Evolutionary conservation across 1,140 invertebrate genomes (phyloP), one percentile per base, ranked within the genome.

Genomic region (Hirudo medicinalis): DNA sequence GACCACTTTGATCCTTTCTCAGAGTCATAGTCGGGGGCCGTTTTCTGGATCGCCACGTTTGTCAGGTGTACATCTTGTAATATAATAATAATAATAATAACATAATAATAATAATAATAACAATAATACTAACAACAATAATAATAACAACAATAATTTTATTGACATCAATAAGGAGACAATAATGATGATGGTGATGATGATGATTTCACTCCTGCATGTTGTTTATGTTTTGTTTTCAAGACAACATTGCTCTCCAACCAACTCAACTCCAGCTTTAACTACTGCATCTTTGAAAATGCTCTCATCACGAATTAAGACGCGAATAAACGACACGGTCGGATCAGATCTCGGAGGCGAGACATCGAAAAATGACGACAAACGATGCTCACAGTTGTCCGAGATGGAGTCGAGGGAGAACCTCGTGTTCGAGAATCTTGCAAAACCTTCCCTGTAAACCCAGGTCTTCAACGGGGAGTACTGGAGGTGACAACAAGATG

Each of bases 1-100:
- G 83, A 83, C 84, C 84, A 85, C 73, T 85, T 85, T 66, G 82
- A 81, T 11, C 84, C 84, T 73, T 83, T 81, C 72, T 85, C 84
- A 32, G 84, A 82, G 75, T 85, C 83, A 76, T 84, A 85, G 71
- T 84, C 83, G 29, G 83, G 81, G 6, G 83, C 83, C 32, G 82
- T 83, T 75, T 85, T 85, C 74, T 85, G 83, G 66, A 85, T 78
- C 11, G 84, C 84, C 20, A 85, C 84, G 76, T 85, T 85, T 9
- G 84, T 85, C 60, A 85, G 75, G 77, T 85, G 84, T 53, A 85
- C 79, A 78, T 83, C 83, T 84, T 1, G 8, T 27, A 20, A 32
- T 6, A 17, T 9, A n/a, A 63, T 32, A 6, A 32, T 27, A 63
- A 63, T 63, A 32, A 15, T 63, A 20, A 63, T 13, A 20, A 8